Base-by-base conservation (phyloP, 1,140 invertebrate genomes). In the Drosophila neocordata region DNA sequence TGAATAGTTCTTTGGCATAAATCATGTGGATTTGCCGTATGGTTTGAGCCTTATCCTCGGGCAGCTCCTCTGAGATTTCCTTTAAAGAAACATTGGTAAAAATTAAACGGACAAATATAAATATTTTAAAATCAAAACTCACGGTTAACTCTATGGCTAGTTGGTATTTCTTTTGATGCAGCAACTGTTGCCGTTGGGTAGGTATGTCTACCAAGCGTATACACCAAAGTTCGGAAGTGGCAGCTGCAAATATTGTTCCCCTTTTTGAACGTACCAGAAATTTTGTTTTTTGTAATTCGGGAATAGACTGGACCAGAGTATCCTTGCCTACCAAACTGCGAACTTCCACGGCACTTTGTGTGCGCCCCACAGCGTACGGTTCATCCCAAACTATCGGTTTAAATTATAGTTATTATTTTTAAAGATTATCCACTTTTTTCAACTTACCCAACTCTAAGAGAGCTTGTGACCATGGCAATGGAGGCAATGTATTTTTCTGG, bases 111-210 rank as follows among this genome's bases (percentile, higher is more conserved):
- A 6, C 4, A 5, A 35, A 38, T 34, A 55, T 13, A 9, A 9
- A 11, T 2, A 2, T 31, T 48, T 9, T 27, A 0, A 22, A 5
- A 8, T 12, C 15, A 34, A 2, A 72, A 94, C 94, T 93, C 93
- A 98, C 97, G n/a, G 96, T 97, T 64, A 99, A 92, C 92, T 97
- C 95, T 18, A 99, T 93, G n/a, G 98, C 98, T 38, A 99, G 92
- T 92, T 98, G 96, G 93, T 98, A 99, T 82, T 98, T 96, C 92
- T 98, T 98, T 75, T 96, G 95, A 72, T 96, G 94, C 1, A 99
- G 91, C 18, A 99, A 92, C 66, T 95, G 94, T 80, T 96, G 93
- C 11, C 97, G 95, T 92, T 99, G 98, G 62, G 94, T 95, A 3
- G 94, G 93, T 61, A 97, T 93, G 67, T 97, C 96, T 5, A 97